These are phyloP conservation scores for Lottia scabra DNA, from an alignment of 2,888 invertebrate species.

Conservation along the genomic window DNA sequence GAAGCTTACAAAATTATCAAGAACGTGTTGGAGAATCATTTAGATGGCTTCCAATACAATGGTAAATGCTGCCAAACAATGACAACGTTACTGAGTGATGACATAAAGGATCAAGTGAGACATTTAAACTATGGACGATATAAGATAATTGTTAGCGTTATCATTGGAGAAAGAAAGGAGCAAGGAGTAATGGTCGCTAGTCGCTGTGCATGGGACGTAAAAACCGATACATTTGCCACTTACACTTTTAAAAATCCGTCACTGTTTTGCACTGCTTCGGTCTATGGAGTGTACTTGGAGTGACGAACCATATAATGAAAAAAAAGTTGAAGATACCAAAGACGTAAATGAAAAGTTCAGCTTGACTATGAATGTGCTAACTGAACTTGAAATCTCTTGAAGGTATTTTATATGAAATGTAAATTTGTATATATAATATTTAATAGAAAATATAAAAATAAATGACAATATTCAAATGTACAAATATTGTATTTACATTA, in stretches of 20 bases:
- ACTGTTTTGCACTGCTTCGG: conserved; percentile 47
- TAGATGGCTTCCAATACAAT: conserved; percentile 45
- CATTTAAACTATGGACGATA: conserved; percentile 46
- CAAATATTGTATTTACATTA: not conserved
- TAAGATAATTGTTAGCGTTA: conserved; percentile 45
- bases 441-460: not conserved
- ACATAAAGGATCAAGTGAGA: conserved; percentile 52
- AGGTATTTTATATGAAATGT: too few species aligned
- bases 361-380: too few species aligned
- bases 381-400: too few species aligned
- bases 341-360: too few species aligned
- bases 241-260: conserved; percentile 43
- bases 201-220: conserved; percentile 50
- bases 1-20: conserved; percentile 38
- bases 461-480: not conserved
- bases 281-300: conserved; percentile 51
- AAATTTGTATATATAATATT: not conserved
- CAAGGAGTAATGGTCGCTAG: conserved; percentile 46
- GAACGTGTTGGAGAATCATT: conserved; percentile 35
- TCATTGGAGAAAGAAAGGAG: conserved; percentile 46
- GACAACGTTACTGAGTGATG: conserved; percentile 47
- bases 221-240: conserved; percentile 44
- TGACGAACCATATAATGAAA: conserved; percentile 14
- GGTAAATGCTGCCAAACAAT: conserved; percentile 41
- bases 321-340: too few species aligned